Percentiles rank a stretch among this genome's conserved stretches.
Conservation (phyloP, 2,113 vertebrate species). For the Vombatus ursinus region DNA sequence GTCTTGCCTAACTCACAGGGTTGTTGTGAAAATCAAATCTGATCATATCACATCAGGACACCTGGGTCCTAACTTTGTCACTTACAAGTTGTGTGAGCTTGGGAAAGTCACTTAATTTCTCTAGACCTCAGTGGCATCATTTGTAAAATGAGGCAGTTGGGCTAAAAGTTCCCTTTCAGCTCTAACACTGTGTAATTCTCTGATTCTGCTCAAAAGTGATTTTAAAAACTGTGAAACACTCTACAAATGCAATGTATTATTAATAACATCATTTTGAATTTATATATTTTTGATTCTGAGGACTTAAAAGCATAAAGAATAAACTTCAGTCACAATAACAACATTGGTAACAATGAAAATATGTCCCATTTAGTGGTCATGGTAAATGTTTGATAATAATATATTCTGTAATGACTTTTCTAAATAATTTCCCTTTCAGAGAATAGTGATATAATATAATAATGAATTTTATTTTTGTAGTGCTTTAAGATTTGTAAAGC, state of each 20-base stretch:
- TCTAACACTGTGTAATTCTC: not conserved
- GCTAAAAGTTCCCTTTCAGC: not conserved
- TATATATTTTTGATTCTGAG: not conserved
- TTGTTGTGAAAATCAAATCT: too few relatives aligned
- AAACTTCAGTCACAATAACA: not conserved
- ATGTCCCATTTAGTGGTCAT: not conserved
- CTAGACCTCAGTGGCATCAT: not conserved
- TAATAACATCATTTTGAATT: not conserved
- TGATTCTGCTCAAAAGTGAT: not conserved
- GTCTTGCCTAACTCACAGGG: too few relatives aligned
- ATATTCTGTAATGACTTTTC: not conserved
- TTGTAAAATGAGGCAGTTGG: not conserved
- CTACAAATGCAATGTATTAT: not conserved
- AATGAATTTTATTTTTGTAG: not conserved
- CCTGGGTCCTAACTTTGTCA: not conserved
- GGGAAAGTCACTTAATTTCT: not conserved
- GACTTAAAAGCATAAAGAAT: not conserved
- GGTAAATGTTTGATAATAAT: not conserved
- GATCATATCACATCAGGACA: too few relatives aligned
- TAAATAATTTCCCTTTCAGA: not conserved
- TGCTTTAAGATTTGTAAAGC: not conserved
- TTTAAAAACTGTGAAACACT: not conserved
- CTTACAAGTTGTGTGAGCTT: not conserved
- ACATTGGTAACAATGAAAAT: not conserved
- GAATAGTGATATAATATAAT: not conserved